These are phyloP conservation scores for Lithophane socia DNA, from an alignment of 2,888 invertebrate genomes.

Conservation along the genomic window DNA sequence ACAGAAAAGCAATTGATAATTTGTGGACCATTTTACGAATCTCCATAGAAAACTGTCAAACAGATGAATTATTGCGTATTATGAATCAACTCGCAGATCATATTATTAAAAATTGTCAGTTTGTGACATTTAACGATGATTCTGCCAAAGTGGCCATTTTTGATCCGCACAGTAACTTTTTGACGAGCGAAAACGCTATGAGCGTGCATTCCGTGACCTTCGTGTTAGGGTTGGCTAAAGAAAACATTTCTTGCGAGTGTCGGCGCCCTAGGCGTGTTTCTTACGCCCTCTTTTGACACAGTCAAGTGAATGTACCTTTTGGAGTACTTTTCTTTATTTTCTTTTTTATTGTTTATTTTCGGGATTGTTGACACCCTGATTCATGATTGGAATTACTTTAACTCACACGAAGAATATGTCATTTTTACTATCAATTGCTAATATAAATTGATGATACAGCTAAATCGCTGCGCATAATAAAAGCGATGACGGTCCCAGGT, in stretches of 20 bases:
- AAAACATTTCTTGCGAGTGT: slow-evolving; percentile 45
- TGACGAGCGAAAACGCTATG: not conserved
- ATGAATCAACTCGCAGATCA: too few relatives aligned
- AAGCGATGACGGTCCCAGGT: slow-evolving; percentile 23
- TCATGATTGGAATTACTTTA: too few relatives aligned
- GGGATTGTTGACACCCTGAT: not conserved
- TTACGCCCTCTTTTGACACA: slow-evolving; percentile 21
- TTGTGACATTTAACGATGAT: too few relatives aligned
- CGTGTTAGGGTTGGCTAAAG: slow-evolving; percentile 26
- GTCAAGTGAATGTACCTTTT: slow-evolving; percentile 34
- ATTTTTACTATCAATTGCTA: not conserved
- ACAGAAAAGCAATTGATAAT: too few relatives aligned
- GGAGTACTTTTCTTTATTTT: slow-evolving; percentile 15
- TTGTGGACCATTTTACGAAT: too few relatives aligned
- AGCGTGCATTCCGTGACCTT: slow-evolving; percentile 12
- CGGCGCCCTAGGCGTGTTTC: slow-evolving; percentile 44
- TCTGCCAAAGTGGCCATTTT: too few relatives aligned
- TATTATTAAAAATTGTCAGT: too few relatives aligned
- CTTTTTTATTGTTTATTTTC: slow-evolving; percentile 7
- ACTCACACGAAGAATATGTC: too few relatives aligned
- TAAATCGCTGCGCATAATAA: not conserved
- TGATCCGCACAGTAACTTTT: too few relatives aligned
- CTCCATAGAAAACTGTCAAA: too few relatives aligned
- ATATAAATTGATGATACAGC: not conserved
- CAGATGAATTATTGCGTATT: too few relatives aligned